phyloP scores from a whole-genome alignment of 1,140 invertebrate species.

The Drosophila kanapiae region DNA sequence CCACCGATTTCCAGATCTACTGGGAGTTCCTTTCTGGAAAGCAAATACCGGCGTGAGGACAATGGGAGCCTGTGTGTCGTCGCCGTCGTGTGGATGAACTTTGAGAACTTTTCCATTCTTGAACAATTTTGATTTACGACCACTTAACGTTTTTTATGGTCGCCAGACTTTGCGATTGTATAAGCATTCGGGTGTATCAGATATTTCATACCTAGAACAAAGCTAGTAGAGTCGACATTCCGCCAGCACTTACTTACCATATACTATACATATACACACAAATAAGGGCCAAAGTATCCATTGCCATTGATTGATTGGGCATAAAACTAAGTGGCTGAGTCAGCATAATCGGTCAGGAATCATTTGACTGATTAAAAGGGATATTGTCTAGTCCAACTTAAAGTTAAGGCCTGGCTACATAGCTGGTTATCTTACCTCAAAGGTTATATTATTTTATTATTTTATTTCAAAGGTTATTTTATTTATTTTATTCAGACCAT shows the following conservation, averaged over 20 bases:
- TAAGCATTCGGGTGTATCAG: slow-evolving; percentile 7
- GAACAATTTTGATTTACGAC: slow-evolving; percentile 76
- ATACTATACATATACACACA: background rate
- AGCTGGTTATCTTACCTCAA: background rate
- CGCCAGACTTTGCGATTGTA: slow-evolving; percentile 29
- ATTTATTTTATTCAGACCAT: slow-evolving; percentile 1
- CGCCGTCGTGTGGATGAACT: slow-evolving; percentile 26
- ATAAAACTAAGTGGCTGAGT: background rate
- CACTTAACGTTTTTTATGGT: slow-evolving; percentile 76
- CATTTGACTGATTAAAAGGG: background rate
- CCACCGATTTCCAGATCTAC: slow-evolving; percentile 43
- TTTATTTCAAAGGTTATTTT: no score
- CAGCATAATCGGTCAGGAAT: background rate
- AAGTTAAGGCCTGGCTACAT: background rate
- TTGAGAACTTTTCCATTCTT: slow-evolving; percentile 63
- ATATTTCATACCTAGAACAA: background rate
- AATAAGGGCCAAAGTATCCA: slow-evolving; percentile 5
- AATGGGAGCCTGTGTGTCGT: slow-evolving; percentile 29
- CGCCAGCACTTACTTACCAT: slow-evolving; percentile 1
- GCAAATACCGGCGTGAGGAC: slow-evolving; percentile 52
- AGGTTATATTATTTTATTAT: no score
- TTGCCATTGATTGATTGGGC: slow-evolving; percentile 18
- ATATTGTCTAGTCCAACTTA: background rate
- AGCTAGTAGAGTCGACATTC: slow-evolving; percentile 5
- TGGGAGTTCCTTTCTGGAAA: slow-evolving; percentile 51